Percentiles rank a stretch among this genome's conserved stretches.
These are phyloP conservation scores for Catharus ustulatus DNA, from an alignment of 2,797 vertebrate genomes.

Conservation along the genomic window DNA sequence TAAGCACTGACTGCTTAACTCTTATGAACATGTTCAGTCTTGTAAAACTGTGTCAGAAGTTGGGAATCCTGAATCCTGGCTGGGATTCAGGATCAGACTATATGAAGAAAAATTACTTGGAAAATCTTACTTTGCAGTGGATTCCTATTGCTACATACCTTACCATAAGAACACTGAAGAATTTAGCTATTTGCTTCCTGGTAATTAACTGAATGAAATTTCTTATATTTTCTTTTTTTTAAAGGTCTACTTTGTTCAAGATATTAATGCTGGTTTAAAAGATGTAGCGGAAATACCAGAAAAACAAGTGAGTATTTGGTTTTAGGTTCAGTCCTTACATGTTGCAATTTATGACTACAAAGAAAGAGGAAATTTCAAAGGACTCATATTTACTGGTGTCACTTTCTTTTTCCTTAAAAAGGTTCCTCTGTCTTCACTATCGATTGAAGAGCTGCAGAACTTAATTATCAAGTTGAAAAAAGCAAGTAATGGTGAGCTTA, in stretches of 20 bases:
- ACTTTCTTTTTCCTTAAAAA: constrained; percentile 53
- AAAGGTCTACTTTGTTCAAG: constrained; percentile 89
- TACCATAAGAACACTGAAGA: neutral
- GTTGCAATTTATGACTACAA: neutral
- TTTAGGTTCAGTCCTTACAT: neutral
- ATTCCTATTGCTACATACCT: neutral
- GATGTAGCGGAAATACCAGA: constrained; percentile 66
- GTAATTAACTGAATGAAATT: neutral
- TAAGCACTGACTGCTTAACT: neutral
- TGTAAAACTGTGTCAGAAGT: neutral
- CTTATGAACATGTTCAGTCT: rapidly evolving
- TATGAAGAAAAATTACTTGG: neutral
- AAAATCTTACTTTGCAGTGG: neutral
- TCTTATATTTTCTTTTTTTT: constrained; percentile 33
- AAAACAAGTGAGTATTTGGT: constrained; percentile 78
- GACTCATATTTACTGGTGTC: neutral
- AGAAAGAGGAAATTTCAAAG: neutral
- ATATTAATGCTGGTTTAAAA: constrained; percentile 87
- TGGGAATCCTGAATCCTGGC: neutral
- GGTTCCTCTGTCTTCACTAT: constrained; percentile 82
- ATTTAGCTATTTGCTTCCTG: neutral
- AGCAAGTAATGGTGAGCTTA: constrained; percentile 81
- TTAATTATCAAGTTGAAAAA: constrained; percentile 84
- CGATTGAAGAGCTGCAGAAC: constrained; percentile 80
- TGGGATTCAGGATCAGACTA: neutral